Evolutionary conservation across 2,797 vertebrate species (phyloP), one percentile per base, ranked within the genome.

Genomic region (Benthosema pterotum): DNA sequence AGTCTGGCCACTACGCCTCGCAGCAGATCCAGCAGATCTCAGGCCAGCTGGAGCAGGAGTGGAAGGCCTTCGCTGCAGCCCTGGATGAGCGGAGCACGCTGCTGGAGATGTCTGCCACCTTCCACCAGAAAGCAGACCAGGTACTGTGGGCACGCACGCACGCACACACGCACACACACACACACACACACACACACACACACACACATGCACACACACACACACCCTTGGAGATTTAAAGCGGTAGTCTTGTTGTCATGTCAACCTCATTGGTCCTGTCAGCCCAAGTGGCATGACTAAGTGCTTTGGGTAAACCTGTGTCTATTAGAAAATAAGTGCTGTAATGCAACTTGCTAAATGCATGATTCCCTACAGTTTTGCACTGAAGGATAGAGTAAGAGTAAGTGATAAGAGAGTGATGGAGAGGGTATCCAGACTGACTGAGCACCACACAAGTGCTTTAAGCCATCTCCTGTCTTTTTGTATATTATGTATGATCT

Each of bases 21-120:
- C 96, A 98, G 89, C 97, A 99, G 87, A 99, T 99, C 80, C 96
- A 98, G 77, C 97, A 99, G 93, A 99, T 99, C 55, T 96, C 97
- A 2, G 91, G 91, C 69, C 98, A 99, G 90, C 64, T 99, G 87
- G 98, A 99, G 77, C 96, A 98, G 83, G 98, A 99, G 78, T 99
- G 97, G 98, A 99, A 99, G 83, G 96, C 96, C 0, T 99, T 99
- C 7, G 97, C 98, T 1, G 97, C 98, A 2, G 98, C 98, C 6
- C 87, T 99, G 88, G 98, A 99, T 0, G 98, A 99, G 71, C 96
- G 98, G 62, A 99, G 98, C 88, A 97, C 97, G 0, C 88, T 99
- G 76, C 85, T 99, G 83, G 97, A 99, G 85, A 99, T 99, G 98
- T 99, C 98, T 15, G 95, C 96, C 67, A 91, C 96, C 67, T 99